phyloP scores from a whole-genome alignment of 1,140 invertebrate genomes.

The Drosophila tsacasi region DNA sequence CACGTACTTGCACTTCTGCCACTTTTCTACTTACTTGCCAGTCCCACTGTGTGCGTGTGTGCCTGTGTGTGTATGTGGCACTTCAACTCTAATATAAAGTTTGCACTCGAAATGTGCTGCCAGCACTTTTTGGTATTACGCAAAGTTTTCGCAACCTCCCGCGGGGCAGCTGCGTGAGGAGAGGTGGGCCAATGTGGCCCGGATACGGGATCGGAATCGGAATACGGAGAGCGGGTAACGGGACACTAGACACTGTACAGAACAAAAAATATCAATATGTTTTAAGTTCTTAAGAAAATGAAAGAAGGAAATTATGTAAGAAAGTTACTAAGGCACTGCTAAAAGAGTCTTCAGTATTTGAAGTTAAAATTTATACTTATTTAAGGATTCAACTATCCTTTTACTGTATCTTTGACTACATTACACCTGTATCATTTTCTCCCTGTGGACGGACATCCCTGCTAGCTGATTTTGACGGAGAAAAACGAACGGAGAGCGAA shows the following conservation, averaged over 20 bases:
- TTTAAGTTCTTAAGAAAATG: no score
- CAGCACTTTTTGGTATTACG: slow-evolving; percentile 82
- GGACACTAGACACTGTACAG: background rate
- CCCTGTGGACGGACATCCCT: slow-evolving; percentile 7
- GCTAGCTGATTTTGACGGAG: slow-evolving; percentile 60
- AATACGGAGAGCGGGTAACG: slow-evolving; percentile 10
- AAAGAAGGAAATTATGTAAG: background rate
- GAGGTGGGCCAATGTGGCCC: slow-evolving; percentile 29
- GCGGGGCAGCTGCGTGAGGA: slow-evolving; percentile 51
- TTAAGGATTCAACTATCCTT: no score
- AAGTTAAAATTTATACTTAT: background rate
- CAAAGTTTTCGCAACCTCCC: slow-evolving; percentile 69
- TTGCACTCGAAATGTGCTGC: slow-evolving; percentile 82
- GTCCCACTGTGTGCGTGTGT: slow-evolving; percentile 35
- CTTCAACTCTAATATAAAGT: slow-evolving; percentile 83
- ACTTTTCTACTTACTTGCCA: slow-evolving; percentile 74
- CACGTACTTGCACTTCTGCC: slow-evolving; percentile 75
- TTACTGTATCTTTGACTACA: background rate
- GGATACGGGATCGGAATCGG: slow-evolving; percentile 4
- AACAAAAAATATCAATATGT: background rate
- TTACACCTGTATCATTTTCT: background rate
- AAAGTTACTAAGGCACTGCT: background rate
- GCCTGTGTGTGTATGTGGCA: slow-evolving; percentile 67
- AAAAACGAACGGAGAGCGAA: slow-evolving; percentile 36
- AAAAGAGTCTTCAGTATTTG: background rate